Percentiles rank a stretch among this genome's conserved stretches.
Conservation (phyloP, 35 echinoderm and acorn worm genomes). For the Holothuria glaberrima region DNA sequence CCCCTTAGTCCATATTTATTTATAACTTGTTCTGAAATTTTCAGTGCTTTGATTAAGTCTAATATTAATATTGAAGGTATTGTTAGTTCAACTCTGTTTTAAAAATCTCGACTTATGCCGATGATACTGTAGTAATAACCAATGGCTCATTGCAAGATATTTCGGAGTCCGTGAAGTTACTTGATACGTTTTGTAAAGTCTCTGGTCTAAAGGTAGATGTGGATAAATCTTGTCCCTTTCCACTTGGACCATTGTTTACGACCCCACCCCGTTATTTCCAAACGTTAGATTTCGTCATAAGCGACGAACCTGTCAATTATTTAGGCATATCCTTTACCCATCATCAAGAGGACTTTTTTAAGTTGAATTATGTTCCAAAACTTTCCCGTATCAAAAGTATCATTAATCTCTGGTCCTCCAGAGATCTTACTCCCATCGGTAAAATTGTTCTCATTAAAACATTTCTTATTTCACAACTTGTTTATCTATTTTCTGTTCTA, state of each 20-base stretch:
- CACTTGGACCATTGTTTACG: no score
- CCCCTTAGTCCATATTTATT: not conserved
- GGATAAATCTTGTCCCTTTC: no score
- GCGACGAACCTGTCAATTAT: not conserved
- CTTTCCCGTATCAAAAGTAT: not conserved
- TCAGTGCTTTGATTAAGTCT: not conserved
- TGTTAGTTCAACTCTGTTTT: not conserved
- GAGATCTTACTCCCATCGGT: no score
- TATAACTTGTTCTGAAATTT: not conserved
- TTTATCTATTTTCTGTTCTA: no score
- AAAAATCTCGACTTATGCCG: not conserved
- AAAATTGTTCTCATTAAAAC: no score
- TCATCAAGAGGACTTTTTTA: not conserved
- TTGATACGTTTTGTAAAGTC: no score
- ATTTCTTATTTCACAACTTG: no score
- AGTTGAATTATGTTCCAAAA: not conserved
- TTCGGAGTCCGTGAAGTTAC: no score
- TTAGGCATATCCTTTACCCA: not conserved
- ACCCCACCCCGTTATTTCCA: no score
- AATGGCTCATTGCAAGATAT: not conserved
- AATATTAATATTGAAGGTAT: not conserved
- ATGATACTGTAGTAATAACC: not conserved
- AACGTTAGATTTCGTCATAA: not conserved
- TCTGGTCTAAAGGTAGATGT: no score
- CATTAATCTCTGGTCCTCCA: no score